phyloP scores from a whole-genome alignment of 2,888 invertebrate genomes.

The Buathra laborator region DNA sequence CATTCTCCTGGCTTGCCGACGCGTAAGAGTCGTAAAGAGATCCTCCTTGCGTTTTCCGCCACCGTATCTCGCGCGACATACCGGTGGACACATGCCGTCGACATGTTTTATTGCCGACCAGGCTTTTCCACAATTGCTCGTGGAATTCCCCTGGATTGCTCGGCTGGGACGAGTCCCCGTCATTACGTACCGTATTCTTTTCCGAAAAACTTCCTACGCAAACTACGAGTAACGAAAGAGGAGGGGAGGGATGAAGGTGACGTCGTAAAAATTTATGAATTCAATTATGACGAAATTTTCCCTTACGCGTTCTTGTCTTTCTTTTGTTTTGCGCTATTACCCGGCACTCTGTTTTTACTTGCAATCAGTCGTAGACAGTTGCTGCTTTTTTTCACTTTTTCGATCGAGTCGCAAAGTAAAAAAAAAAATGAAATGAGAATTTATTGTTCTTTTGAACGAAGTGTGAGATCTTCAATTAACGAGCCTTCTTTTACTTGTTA shows the following conservation, averaged over 20 bases:
- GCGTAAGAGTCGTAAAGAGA: constrained; percentile 65
- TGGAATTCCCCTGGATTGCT: constrained; percentile 67
- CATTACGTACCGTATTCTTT: constrained; percentile 32
- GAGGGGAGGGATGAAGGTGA: constrained; percentile 48
- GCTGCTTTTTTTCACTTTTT: neutral
- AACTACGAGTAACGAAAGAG: neutral
- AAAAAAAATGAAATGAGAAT: neutral
- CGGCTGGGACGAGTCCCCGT: constrained; percentile 52
- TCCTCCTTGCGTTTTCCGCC: constrained; percentile 53
- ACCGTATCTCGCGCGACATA: constrained; percentile 62
- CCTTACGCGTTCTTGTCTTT: constrained; percentile 18
- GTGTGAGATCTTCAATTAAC: neutral
- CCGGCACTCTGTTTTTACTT: constrained; percentile 4
- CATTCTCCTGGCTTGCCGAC: constrained; percentile 36
- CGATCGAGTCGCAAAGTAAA: neutral
- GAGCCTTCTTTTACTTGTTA: no score
- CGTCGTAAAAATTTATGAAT: constrained; percentile 63
- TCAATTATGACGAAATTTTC: constrained; percentile 57
- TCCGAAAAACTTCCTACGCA: constrained; percentile 26
- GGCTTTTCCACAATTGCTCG: constrained; percentile 69
- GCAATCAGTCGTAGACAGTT: neutral
- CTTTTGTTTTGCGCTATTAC: neutral
- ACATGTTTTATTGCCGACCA: constrained; percentile 72
- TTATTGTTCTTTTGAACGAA: neutral
- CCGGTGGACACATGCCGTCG: constrained; percentile 71